Evolutionary conservation across 2,888 invertebrate genomes (phyloP), one percentile per base, ranked within the genome.

Genomic region (Coenonympha arcania): DNA sequence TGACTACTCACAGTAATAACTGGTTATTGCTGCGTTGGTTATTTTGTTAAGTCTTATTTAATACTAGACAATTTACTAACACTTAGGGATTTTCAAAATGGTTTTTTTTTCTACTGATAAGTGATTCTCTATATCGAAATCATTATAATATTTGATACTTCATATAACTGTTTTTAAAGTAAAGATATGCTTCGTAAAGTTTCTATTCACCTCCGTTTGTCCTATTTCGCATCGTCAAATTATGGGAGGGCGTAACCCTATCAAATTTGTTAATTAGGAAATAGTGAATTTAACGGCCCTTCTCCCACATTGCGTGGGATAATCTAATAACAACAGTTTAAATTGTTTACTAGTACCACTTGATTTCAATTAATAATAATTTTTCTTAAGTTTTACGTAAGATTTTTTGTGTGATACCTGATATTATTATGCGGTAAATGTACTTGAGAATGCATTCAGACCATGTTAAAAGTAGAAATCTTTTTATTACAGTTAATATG

Each of bases 221-320:
- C n/a, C 24, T 30, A 31, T 42, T 28, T 30, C 60, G 57, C 62
- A 50, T 45, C 24, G 28, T 62, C 57, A 60, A 62, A 54, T 49
- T 45, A 56, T 57, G 56, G 60, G 68, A n/a, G n/a, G 76, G 76
- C 65, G 60, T 61, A 46, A 58, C 69, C 73, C 79, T 73, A 58
- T 61, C 54, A 40, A 61, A 64, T 71, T 68, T 66, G 68, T 63
- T 77, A 74, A 85, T 82, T 73, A 84, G 86, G 86, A 86, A 86
- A 86, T 86, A 85, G 86, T 84, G 79, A 73, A 77, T 79, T 71
- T 64, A 69, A 46, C 37, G 52, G 30, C 77, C 81, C 78, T 76
- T 78, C 73, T 65, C 71, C 61, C 57, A 59, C 61, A 61, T 64
- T 69, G 65, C 68, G 72, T 69, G 68, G 60, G 66, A 67, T 71